These are phyloP conservation scores for Tenebrosternarchus preto DNA, from an alignment of 2,113 vertebrate genomes.

Conservation along the genomic window DNA sequence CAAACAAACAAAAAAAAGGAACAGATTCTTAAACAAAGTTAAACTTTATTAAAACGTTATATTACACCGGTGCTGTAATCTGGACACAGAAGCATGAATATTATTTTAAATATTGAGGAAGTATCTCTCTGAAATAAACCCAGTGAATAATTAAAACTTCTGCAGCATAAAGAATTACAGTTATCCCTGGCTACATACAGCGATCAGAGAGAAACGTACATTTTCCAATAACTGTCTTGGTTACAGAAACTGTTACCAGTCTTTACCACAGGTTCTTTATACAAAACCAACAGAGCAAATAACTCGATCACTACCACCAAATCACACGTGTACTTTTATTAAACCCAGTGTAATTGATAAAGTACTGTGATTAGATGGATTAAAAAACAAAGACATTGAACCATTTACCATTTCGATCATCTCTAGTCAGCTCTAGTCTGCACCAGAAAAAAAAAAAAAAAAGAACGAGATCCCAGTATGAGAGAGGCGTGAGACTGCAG, in stretches of 20 bases:
- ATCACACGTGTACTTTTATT: not conserved
- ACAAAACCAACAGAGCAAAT: slow-evolving; percentile 5
- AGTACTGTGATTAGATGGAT: not conserved
- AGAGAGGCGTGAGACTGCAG: not conserved
- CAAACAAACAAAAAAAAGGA: not conserved
- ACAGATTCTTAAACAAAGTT: slow-evolving; percentile 51
- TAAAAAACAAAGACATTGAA: not conserved
- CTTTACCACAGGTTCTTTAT: slow-evolving; percentile 10
- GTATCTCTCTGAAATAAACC: slow-evolving; percentile 20
- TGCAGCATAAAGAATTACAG: slow-evolving; percentile 34
- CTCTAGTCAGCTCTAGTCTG: not conserved
- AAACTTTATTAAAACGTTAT: slow-evolving; percentile 63
- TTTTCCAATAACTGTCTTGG: not conserved
- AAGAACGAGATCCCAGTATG: not conserved
- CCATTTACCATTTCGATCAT: slow-evolving; percentile 9
- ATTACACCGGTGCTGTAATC: slow-evolving; percentile 50
- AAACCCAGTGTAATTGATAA: not conserved
- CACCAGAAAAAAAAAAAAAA: slow-evolving; percentile 10
- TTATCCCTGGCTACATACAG: slow-evolving; percentile 38
- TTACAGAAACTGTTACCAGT: slow-evolving; percentile 3
- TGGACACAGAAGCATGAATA: slow-evolving; percentile 28
- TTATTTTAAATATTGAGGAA: slow-evolving; percentile 27
- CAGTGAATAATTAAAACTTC: slow-evolving; percentile 38
- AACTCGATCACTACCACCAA: not conserved
- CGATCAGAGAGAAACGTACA: slow-evolving; percentile 22